phyloP scores from a whole-genome alignment of 2,888 invertebrate genomes.

The Alcis repandata region DNA sequence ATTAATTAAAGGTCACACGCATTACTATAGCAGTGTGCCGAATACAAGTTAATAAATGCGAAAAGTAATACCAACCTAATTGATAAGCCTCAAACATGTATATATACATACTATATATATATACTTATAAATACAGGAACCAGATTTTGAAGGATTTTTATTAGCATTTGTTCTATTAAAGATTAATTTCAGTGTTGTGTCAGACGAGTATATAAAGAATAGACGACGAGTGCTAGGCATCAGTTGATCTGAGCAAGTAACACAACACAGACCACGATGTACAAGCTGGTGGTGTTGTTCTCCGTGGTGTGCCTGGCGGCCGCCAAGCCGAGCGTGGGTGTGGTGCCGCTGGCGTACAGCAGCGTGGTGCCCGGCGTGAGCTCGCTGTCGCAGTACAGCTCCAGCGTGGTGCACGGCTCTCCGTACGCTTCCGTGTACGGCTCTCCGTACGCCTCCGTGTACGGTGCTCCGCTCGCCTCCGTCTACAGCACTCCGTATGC shows the following conservation, averaged over 20 bases:
- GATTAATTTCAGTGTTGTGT: slow-evolving; percentile 37
- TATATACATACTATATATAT: too few relatives aligned
- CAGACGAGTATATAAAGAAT: slow-evolving; percentile 76
- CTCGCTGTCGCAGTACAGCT: slow-evolving; percentile 65
- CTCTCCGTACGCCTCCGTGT: slow-evolving; percentile 16
- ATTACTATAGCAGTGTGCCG: neutral
- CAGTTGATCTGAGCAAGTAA: slow-evolving; percentile 72
- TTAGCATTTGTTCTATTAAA: slow-evolving; percentile 69
- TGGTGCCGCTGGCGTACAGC: slow-evolving; percentile 68
- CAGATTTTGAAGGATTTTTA: slow-evolving; percentile 70
- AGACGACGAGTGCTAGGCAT: slow-evolving; percentile 60
- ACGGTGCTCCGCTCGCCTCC: neutral
- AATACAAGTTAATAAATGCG: slow-evolving; percentile 9
- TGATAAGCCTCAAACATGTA: slow-evolving; percentile 13
- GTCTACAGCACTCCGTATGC: neutral
- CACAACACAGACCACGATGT: slow-evolving; percentile 83
- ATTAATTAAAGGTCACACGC: slow-evolving; percentile 12
- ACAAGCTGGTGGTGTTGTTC: slow-evolving; percentile 87
- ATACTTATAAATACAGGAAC: too few relatives aligned
- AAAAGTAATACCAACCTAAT: slow-evolving; percentile 19
- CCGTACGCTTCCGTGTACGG: slow-evolving; percentile 44
- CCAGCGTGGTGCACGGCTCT: slow-evolving; percentile 66
- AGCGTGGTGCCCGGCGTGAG: slow-evolving; percentile 64
- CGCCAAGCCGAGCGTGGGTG: slow-evolving; percentile 75
- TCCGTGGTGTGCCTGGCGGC: slow-evolving; percentile 86